A percentile compares a stretch with the other conserved stretches of the same genome.
These are phyloP conservation scores for Sciurus vulgaris DNA, from an alignment of 2,797 vertebrate genomes.

Conservation along the genomic window DNA sequence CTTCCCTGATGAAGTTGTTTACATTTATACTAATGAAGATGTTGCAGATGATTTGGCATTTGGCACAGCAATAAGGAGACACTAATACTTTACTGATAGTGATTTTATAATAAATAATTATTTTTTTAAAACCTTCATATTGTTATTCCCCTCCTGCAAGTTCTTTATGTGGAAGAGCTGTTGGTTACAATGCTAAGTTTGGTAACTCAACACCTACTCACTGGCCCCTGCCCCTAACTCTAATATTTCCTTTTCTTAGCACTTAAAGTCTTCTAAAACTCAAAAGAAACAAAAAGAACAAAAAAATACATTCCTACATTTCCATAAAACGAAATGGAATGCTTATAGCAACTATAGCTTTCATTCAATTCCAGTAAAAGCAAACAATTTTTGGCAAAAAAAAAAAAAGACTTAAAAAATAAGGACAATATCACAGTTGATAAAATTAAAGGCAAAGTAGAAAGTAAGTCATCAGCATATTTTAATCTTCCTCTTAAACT, in stretches of 20 bases:
- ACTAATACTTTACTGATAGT: constrained; percentile 32
- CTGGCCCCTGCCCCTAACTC: not conserved
- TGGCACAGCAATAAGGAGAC: not conserved
- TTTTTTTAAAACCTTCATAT: constrained; percentile 46
- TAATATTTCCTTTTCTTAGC: not conserved
- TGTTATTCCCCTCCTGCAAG: not conserved
- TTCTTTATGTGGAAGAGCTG: not conserved
- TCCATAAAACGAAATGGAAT: not conserved
- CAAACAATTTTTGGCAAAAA: not conserved
- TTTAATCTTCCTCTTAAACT: not conserved
- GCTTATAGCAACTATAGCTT: constrained; percentile 11
- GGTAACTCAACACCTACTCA: not conserved
- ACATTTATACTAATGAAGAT: constrained; percentile 52
- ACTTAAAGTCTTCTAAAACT: constrained; percentile 38
- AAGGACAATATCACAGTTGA: not conserved
- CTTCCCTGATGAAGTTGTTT: constrained; percentile 53
- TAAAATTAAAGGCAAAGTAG: constrained; percentile 31
- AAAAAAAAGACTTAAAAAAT: not conserved
- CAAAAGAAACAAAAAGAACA: constrained; percentile 12
- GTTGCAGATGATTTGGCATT: constrained; percentile 39
- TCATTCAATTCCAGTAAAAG: constrained; percentile 2
- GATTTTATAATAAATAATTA: constrained; percentile 7
- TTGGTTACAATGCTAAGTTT: not conserved
- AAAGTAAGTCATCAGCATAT: not conserved
- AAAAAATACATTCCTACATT: not conserved